phyloP scores from a whole-genome alignment of 1,140 invertebrate species.

The Micrasema minimum region DNA sequence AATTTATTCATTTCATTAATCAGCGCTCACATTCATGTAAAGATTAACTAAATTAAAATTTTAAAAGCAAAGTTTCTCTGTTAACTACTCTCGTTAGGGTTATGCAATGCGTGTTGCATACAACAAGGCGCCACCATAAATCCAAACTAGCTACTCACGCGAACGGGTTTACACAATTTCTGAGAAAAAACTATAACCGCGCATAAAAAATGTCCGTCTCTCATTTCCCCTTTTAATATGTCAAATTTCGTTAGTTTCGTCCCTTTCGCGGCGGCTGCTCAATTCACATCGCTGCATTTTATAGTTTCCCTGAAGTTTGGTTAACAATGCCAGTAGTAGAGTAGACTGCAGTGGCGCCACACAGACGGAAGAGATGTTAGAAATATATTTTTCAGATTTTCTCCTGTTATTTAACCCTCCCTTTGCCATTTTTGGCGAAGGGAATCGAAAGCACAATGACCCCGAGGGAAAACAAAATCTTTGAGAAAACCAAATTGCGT shows the following conservation, averaged over 20 bases:
- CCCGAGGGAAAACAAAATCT: too few species aligned
- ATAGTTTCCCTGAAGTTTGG: background rate
- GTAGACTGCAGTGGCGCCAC: slow-evolving; percentile 13
- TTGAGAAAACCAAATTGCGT: too few species aligned
- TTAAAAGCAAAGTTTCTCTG: background rate
- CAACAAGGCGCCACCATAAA: too few species aligned
- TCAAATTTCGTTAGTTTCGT: too few species aligned
- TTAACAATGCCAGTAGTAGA: slow-evolving; percentile 7
- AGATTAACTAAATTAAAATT: too few species aligned
- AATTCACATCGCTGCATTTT: background rate
- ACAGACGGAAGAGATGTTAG: slow-evolving; percentile 7
- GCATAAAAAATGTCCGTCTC: too few species aligned
- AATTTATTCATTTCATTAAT: too few species aligned
- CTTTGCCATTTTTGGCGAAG: background rate
- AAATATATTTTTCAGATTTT: slow-evolving; percentile 17
- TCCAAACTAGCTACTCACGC: background rate
- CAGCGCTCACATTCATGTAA: too few species aligned
- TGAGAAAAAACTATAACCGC: too few species aligned
- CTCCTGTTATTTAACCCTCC: background rate
- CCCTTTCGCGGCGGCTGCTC: background rate
- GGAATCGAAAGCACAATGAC: slow-evolving; percentile 5
- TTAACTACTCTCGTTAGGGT: background rate
- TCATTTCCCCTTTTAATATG: too few species aligned
- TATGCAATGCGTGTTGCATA: too few species aligned
- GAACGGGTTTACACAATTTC: background rate